Percentiles rank a stretch among this genome's conserved stretches.
These are phyloP conservation scores for Eriocheir sinensis DNA, from an alignment of 1,140 invertebrate species.

Conservation along the genomic window DNA sequence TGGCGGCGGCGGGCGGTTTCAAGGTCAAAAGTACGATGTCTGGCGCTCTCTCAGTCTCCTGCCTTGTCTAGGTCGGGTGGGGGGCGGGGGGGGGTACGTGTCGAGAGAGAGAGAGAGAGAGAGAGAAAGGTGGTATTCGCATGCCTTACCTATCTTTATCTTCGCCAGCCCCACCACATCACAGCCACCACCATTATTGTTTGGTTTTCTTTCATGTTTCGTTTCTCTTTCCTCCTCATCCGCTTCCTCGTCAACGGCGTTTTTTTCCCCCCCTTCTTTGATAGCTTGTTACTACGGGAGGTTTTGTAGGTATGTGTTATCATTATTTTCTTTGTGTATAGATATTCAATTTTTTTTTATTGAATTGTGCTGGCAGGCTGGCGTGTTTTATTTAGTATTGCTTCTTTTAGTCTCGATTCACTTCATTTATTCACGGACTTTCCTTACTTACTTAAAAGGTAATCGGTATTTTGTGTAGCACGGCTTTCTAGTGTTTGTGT, in stretches of 20 bases:
- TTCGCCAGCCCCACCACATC: too few species aligned
- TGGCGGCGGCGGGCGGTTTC: conserved; percentile 69
- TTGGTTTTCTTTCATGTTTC: background rate
- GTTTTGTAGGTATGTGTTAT: too few species aligned
- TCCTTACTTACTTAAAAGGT: too few species aligned
- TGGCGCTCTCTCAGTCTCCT: conserved; percentile 48
- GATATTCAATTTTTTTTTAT: background rate
- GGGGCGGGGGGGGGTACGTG: background rate
- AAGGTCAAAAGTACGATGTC: conserved; percentile 78
- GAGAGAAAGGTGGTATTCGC: background rate
- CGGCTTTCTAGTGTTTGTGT: too few species aligned
- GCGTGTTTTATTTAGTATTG: background rate
- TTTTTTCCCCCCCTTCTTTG: background rate
- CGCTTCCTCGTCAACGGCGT: background rate
- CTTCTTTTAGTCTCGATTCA: background rate
- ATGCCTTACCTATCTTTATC: background rate
- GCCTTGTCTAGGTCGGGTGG: conserved; percentile 61
- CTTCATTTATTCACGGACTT: too few species aligned
- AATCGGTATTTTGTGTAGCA: too few species aligned
- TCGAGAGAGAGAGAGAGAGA: background rate
- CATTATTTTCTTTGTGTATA: too few species aligned
- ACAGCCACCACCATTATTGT: background rate
- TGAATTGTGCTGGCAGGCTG: background rate
- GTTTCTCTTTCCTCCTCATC: background rate
- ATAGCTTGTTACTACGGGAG: too few species aligned